Percentiles rank a stretch among this genome's conserved stretches.
These are phyloP conservation scores for Taenaris catops DNA, from an alignment of 2,888 invertebrate genomes.

Conservation along the genomic window DNA sequence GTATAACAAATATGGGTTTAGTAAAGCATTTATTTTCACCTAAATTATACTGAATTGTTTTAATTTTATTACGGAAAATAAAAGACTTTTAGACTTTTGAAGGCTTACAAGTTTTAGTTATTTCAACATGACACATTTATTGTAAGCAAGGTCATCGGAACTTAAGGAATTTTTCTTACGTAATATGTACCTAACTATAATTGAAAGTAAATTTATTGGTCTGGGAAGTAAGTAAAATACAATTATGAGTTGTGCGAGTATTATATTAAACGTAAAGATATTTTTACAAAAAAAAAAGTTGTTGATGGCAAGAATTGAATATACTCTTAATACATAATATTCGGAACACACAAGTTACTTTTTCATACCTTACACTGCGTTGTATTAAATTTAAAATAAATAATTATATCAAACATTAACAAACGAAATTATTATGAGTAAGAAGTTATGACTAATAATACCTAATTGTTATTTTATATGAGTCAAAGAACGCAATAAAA, in stretches of 20 bases:
- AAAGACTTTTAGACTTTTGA: slow-evolving; percentile 6
- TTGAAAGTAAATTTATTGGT: slow-evolving; percentile 6
- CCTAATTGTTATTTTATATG: neutral
- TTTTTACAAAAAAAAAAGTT: slow-evolving; percentile 17
- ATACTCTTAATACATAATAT: slow-evolving; percentile 1
- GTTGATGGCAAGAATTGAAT: slow-evolving; percentile 20
- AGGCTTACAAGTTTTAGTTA: slow-evolving; percentile 7
- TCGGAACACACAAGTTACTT: slow-evolving; percentile 9
- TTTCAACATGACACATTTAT: slow-evolving; percentile 9
- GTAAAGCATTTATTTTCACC: neutral
- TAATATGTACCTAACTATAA: slow-evolving; percentile 5
- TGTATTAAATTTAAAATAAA: slow-evolving; percentile 8
- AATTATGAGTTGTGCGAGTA: slow-evolving; percentile 21
- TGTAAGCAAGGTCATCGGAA: slow-evolving; percentile 12
- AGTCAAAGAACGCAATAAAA: slow-evolving; percentile 10
- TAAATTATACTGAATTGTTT: no score
- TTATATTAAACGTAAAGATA: slow-evolving; percentile 18
- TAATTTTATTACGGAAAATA: slow-evolving; percentile 3
- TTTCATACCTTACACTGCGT: slow-evolving; percentile 2
- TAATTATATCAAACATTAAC: slow-evolving; percentile 7
- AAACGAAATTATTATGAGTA: neutral
- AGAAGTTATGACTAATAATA: slow-evolving; percentile 4
- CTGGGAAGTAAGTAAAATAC: slow-evolving; percentile 12
- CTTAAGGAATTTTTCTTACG: slow-evolving; percentile 15
- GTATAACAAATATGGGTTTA: no score